Percentiles rank a stretch among this genome's conserved stretches.
phyloP scores from a whole-genome alignment of 2,113 vertebrate species.

The Pteruthius melanotis region DNA sequence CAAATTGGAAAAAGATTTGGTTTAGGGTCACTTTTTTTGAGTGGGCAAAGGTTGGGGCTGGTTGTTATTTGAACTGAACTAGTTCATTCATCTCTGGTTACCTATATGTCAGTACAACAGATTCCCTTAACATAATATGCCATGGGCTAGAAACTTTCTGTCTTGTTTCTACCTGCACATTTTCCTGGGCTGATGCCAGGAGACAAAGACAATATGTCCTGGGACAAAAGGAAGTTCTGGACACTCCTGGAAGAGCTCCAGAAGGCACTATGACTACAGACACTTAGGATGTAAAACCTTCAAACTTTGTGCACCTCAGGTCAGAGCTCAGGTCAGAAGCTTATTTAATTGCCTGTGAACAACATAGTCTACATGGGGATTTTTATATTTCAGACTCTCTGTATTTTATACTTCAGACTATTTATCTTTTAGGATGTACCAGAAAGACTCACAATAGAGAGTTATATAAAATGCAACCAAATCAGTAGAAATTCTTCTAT shows the following conservation, averaged over 20 bases:
- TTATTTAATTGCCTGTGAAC: neutral
- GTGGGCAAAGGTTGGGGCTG: slow-evolving; percentile 65
- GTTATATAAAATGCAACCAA: neutral
- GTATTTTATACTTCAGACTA: too few species aligned
- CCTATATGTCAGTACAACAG: slow-evolving; percentile 57
- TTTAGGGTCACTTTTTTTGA: slow-evolving; percentile 62
- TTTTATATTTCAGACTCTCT: neutral
- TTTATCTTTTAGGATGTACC: neutral
- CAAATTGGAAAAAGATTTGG: slow-evolving; percentile 57
- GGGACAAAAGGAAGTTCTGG: slow-evolving; percentile 3
- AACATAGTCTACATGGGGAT: neutral
- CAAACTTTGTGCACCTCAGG: neutral
- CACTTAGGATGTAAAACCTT: neutral
- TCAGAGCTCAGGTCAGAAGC: neutral
- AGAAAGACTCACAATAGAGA: neutral
- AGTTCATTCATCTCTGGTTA: slow-evolving; percentile 63
- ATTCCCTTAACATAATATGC: slow-evolving; percentile 17
- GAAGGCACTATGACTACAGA: neutral
- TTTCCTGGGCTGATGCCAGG: slow-evolving; percentile 8
- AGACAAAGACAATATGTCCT: neutral
- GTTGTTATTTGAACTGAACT: slow-evolving; percentile 61
- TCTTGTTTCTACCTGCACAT: slow-evolving; percentile 11
- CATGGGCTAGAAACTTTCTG: neutral
- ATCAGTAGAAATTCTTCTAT: neutral
- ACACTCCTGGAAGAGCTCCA: slow-evolving; percentile 1